Evolutionary conservation across 2,888 invertebrate genomes (phyloP).

Genomic region (Brachylomia viminalis): DNA sequence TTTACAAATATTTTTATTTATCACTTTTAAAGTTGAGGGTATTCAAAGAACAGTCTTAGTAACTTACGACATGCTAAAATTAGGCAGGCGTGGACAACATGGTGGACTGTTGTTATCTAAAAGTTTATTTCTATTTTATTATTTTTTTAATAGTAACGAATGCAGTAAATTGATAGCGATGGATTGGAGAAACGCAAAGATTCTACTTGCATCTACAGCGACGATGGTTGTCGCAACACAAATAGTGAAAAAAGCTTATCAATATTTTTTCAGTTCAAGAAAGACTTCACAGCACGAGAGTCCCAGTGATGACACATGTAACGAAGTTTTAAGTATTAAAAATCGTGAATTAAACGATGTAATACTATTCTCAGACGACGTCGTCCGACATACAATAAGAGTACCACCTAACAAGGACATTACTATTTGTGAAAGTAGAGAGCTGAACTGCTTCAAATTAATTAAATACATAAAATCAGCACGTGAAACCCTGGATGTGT

Average conservation of each 20-base stretch:
- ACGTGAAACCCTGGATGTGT: conserved; percentile 87
- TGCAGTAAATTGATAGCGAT: conserved; percentile 72
- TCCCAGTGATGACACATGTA: conserved; percentile 76
- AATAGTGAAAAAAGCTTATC: conserved; percentile 83
- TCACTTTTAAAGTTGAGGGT: conserved; percentile 70
- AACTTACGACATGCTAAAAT: conserved; percentile 36
- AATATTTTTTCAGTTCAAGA: conserved; percentile 77
- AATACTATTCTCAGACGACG: conserved; percentile 86
- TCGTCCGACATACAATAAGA: conserved; percentile 81
- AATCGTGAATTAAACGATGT: conserved; percentile 88
- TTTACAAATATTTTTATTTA: neutral
- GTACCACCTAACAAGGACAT: conserved; percentile 83
- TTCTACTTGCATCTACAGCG: conserved; percentile 85
- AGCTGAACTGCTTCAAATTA: conserved; percentile 86
- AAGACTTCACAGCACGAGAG: conserved; percentile 70
- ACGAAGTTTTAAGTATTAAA: conserved; percentile 78
- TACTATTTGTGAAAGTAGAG: conserved; percentile 85
- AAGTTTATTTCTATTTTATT: conserved; percentile 68
- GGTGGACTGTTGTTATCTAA: conserved; percentile 79
- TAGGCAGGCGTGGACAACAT: conserved; percentile 80
- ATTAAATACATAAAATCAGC: conserved; percentile 88
- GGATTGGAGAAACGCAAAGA: conserved; percentile 87
- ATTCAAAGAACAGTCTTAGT: conserved; percentile 56
- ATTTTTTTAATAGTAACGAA: conserved; percentile 57
- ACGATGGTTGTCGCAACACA: conserved; percentile 85